Percentiles rank a stretch among this genome's conserved stretches.
phyloP scores from a whole-genome alignment of 2,888 invertebrate species.

The Drosophila histrio region DNA sequence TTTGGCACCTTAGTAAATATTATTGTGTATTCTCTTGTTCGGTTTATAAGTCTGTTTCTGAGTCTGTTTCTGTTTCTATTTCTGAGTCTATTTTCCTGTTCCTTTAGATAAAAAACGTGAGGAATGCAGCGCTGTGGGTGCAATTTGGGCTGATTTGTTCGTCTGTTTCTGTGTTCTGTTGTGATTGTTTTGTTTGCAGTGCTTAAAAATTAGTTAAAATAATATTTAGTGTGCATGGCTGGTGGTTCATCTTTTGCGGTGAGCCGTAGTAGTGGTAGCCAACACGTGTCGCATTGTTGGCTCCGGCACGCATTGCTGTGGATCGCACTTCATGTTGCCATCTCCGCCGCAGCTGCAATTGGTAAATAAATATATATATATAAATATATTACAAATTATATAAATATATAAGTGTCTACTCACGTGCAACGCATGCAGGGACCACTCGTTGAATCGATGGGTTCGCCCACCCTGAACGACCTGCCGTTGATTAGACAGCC shows the following conservation, averaged over 20 bases:
- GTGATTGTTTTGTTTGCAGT: constrained; percentile 76
- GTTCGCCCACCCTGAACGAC: constrained; percentile 93
- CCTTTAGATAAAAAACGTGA: constrained; percentile 51
- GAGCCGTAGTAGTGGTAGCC: constrained; percentile 90
- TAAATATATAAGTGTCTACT: constrained; percentile 84
- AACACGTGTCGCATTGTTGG: constrained; percentile 96
- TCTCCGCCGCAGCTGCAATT: constrained; percentile 91
- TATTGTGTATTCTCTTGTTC: constrained; percentile 14
- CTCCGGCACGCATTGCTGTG: constrained; percentile 94
- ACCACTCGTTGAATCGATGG: constrained; percentile 93
- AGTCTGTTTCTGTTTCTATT: constrained; percentile 15
- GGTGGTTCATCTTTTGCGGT: constrained; percentile 88
- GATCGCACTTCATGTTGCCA: constrained; percentile 97
- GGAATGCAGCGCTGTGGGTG: constrained; percentile 67
- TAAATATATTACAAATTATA: not conserved
- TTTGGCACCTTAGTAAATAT: constrained; percentile 54
- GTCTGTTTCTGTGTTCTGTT: constrained; percentile 34
- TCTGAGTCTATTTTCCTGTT: constrained; percentile 45
- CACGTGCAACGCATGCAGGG: constrained; percentile 98
- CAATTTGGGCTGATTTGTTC: constrained; percentile 52
- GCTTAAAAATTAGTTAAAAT: constrained; percentile 81
- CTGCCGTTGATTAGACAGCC: constrained; percentile 95
- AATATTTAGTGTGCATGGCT: constrained; percentile 82
- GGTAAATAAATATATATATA: not conserved
- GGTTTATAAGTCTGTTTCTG: constrained; percentile 20